Evolutionary conservation across 2,797 vertebrate genomes (phyloP).

Genomic region (Alexandromys oeconomus): DNA sequence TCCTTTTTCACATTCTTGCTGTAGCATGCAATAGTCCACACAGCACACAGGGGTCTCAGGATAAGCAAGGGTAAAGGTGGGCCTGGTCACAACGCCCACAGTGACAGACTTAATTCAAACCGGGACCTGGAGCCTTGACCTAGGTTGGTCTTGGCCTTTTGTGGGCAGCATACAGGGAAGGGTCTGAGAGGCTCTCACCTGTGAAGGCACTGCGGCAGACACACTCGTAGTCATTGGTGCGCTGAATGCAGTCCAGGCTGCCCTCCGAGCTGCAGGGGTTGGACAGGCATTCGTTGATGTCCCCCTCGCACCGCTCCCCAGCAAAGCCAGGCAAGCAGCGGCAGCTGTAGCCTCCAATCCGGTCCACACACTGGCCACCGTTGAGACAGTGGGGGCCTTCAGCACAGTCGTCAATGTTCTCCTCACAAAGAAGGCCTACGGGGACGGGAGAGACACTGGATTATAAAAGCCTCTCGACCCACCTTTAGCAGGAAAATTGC

Average conservation of each 20-base stretch:
- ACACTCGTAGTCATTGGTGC: constrained; percentile 93
- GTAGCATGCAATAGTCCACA: neutral
- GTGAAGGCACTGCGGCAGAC: constrained; percentile 94
- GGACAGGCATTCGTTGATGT: constrained; percentile 95
- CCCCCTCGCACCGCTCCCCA: constrained; percentile 95
- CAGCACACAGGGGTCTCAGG: neutral
- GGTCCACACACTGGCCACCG: constrained; percentile 92
- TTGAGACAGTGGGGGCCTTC: constrained; percentile 88
- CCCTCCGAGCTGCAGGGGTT: constrained; percentile 92
- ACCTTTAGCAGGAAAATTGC: neutral
- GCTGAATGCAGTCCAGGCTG: constrained; percentile 94
- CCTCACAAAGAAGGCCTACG: constrained; percentile 87
- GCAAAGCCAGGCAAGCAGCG: constrained; percentile 93
- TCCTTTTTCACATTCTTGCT: neutral
- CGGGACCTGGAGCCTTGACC: neutral
- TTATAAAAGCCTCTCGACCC: neutral
- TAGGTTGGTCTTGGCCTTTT: neutral
- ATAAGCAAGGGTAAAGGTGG: neutral
- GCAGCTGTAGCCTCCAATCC: constrained; percentile 93
- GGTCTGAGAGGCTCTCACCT: constrained; percentile 86
- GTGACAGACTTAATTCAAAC: neutral
- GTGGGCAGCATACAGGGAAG: accelerated
- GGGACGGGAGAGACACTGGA: neutral
- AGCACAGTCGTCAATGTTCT: constrained; percentile 88
- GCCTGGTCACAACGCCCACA: neutral